Evolutionary conservation across 2,797 vertebrate genomes (phyloP).

Genomic region (Mareca penelope): DNA sequence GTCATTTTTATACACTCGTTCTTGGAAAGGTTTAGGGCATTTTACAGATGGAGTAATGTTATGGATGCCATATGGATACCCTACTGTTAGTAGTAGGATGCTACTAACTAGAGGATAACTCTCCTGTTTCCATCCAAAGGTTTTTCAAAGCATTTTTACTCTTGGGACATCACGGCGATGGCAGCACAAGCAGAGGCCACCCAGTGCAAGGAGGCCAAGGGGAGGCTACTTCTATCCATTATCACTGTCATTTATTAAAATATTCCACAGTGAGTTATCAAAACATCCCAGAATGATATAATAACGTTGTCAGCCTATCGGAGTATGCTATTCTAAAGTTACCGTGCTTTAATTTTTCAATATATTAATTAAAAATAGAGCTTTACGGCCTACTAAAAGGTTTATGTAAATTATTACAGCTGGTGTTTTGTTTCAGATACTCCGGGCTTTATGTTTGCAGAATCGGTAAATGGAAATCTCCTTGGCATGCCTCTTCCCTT

Average conservation of each 20-base stretch:
- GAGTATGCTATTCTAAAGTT: fast-evolving
- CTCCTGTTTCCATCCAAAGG: background rate
- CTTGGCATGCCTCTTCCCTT: background rate
- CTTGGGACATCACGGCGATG: background rate
- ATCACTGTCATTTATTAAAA: background rate
- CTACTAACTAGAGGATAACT: background rate
- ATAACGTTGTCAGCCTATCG: background rate
- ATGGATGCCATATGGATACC: background rate
- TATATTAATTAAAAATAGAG: background rate
- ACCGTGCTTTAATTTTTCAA: background rate
- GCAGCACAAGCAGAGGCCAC: background rate
- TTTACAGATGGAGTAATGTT: background rate
- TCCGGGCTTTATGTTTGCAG: background rate
- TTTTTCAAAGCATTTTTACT: background rate
- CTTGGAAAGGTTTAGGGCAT: background rate
- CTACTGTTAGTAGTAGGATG: no score
- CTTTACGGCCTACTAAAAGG: background rate
- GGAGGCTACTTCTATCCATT: background rate
- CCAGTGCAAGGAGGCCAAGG: fast-evolving
- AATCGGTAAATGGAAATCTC: background rate
- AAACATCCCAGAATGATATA: background rate
- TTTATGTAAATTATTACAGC: background rate
- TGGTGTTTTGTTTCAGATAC: background rate
- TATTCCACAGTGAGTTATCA: background rate
- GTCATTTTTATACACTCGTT: background rate